Conservation (phyloP, 2,888 invertebrate genomes). For the Galerucella calmariensis region DNA sequence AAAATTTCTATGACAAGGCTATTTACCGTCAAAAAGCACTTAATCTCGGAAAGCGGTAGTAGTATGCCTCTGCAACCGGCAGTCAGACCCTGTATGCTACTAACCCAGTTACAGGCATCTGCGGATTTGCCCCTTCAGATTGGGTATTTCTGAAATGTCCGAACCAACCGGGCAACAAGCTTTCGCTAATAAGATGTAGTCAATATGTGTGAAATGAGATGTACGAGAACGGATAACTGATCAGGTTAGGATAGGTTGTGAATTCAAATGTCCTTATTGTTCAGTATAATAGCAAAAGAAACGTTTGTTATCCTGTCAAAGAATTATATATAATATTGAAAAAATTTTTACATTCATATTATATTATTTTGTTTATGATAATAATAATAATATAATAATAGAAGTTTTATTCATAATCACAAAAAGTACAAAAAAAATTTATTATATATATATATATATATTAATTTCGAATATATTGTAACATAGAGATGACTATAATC, state of each 20-base stretch:
- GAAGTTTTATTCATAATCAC: no score
- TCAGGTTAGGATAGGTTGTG: not conserved
- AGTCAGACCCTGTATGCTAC: slow-evolving; percentile 9
- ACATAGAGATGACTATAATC: no score
- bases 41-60: not conserved
- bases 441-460: no score
- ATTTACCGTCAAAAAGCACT: not conserved
- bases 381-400: no score
- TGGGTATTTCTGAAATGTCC: slow-evolving; percentile 19
- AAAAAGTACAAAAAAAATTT: no score
- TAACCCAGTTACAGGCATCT: slow-evolving; percentile 9
- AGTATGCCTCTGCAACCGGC: not conserved
- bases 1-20: not conserved
- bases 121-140: slow-evolving; percentile 11
- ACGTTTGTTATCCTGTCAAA: not conserved
- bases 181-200: slow-evolving; percentile 13
- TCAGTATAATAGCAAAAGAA: not conserved
- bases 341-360: no score
- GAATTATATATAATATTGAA: not conserved
- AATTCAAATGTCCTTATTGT: not conserved
- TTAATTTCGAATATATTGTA: no score
- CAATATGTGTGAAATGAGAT: slow-evolving; percentile 11
- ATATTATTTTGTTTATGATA: no score
- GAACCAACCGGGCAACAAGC: slow-evolving; percentile 12
- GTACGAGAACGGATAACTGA: slow-evolving; percentile 2